phyloP scores from a whole-genome alignment of 2,888 invertebrate species.

The Margaritifera margaritifera region DNA sequence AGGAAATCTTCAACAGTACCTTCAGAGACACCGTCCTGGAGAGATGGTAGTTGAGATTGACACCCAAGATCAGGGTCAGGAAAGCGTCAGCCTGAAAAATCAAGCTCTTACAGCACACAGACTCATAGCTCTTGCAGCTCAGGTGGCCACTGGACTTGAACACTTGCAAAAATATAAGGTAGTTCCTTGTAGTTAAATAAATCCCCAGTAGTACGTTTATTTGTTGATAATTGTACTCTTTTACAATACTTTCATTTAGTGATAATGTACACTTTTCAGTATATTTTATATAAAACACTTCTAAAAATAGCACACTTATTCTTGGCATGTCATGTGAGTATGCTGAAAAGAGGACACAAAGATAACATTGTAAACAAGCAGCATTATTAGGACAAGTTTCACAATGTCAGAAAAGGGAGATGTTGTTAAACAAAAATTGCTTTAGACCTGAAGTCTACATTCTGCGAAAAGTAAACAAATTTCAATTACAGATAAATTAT shows the following conservation, averaged over 20 bases:
- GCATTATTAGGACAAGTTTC: too few species aligned
- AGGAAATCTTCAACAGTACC: constrained; percentile 56
- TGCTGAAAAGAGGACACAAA: too few species aligned
- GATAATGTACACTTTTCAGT: not conserved
- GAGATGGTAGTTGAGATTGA: constrained; percentile 55
- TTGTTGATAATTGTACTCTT: not conserved
- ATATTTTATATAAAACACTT: too few species aligned
- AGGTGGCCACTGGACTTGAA: constrained; percentile 57
- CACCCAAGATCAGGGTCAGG: constrained; percentile 28
- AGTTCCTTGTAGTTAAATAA: constrained; percentile 3
- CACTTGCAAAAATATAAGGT: constrained; percentile 65
- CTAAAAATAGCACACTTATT: too few species aligned
- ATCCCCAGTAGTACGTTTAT: not conserved
- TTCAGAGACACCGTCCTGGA: constrained; percentile 59
- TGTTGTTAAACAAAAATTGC: too few species aligned
- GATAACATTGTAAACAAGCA: too few species aligned
- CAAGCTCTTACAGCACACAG: constrained; percentile 53
- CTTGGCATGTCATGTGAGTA: too few species aligned
- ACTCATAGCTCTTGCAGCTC: constrained; percentile 55
- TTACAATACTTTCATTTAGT: not conserved
- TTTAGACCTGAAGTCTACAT: too few species aligned
- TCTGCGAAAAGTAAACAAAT: too few species aligned
- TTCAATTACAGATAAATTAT: too few species aligned
- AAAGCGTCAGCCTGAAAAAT: constrained; percentile 52
- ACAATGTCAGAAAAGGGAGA: too few species aligned